A percentile compares a stretch with the other conserved stretches of the same genome.
These are phyloP conservation scores for Hydrolagus colliei DNA, from an alignment of 2,797 vertebrate genomes.

Conservation along the genomic window DNA sequence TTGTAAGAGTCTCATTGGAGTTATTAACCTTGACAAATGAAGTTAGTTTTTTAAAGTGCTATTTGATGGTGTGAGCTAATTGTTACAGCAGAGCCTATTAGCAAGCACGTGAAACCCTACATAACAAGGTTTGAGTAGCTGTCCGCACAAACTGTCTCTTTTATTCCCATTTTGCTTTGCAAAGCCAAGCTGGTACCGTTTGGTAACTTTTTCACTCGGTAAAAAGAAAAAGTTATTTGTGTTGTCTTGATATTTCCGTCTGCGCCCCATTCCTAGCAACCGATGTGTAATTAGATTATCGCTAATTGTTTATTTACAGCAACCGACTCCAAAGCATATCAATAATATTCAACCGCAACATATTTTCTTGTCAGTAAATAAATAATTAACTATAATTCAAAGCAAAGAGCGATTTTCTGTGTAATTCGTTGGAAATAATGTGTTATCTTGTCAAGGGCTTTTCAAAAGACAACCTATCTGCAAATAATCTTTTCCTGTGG, in stretches of 20 bases:
- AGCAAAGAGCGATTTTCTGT: background rate
- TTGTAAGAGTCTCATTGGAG: slow-evolving; percentile 8
- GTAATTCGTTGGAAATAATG: background rate
- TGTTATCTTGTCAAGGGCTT: background rate
- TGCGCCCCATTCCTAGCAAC: background rate
- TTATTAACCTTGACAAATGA: slow-evolving; percentile 30
- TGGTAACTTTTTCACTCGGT: background rate
- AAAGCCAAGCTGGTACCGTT: slow-evolving; percentile 13
- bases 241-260: background rate
- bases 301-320: background rate
- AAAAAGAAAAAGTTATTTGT: background rate
- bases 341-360: background rate
- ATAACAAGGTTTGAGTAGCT: background rate
- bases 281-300: background rate
- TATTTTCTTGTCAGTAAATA: background rate
- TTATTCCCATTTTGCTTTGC: background rate
- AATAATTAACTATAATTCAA: background rate
- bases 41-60: slow-evolving; percentile 18
- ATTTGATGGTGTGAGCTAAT: slow-evolving; percentile 25
- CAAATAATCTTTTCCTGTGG: too few species aligned
- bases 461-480: too few species aligned
- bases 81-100: slow-evolving; percentile 17
- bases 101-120: slow-evolving; percentile 1
- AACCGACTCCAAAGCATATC: background rate
- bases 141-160: background rate